These are phyloP conservation scores for Thyatira batis DNA, from an alignment of 2,888 invertebrate species.

Conservation along the genomic window DNA sequence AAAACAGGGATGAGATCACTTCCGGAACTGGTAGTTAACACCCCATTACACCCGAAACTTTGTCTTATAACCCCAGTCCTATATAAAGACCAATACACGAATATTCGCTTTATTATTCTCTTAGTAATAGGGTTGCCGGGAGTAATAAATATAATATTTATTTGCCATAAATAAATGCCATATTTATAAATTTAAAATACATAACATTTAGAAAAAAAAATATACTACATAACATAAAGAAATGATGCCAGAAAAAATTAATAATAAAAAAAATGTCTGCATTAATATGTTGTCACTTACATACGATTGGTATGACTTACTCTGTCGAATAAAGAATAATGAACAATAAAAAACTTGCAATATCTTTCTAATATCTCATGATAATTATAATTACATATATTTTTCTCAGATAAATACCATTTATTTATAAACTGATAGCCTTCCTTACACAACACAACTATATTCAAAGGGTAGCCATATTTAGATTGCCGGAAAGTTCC, in stretches of 20 bases:
- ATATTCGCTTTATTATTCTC: conserved; percentile 8
- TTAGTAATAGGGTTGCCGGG: neutral
- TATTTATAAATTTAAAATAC: too few species aligned
- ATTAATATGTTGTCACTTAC: too few species aligned
- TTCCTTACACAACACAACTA: neutral
- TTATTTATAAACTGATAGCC: neutral
- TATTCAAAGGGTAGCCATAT: neutral
- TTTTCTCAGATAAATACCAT: neutral
- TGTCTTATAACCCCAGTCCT: conserved; percentile 11
- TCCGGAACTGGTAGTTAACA: conserved; percentile 12
- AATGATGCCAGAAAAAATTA: too few species aligned
- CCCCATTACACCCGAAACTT: conserved; percentile 16
- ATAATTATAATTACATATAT: neutral
- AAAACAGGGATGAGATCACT: conserved; percentile 12
- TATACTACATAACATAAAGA: too few species aligned
- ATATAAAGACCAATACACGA: conserved; percentile 10
- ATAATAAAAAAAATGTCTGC: too few species aligned
- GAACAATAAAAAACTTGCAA: too few species aligned
- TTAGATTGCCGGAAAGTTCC: conserved; percentile 22
- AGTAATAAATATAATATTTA: neutral
- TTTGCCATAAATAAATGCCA: neutral
- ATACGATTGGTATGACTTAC: too few species aligned
- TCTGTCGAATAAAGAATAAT: too few species aligned
- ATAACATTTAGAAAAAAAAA: too few species aligned
- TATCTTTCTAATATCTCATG: too few species aligned